A percentile compares a stretch with the other conserved stretches of the same genome.
Evolutionary conservation across 1,140 invertebrate genomes (phyloP).

Genomic region (Anastatus disparis): DNA sequence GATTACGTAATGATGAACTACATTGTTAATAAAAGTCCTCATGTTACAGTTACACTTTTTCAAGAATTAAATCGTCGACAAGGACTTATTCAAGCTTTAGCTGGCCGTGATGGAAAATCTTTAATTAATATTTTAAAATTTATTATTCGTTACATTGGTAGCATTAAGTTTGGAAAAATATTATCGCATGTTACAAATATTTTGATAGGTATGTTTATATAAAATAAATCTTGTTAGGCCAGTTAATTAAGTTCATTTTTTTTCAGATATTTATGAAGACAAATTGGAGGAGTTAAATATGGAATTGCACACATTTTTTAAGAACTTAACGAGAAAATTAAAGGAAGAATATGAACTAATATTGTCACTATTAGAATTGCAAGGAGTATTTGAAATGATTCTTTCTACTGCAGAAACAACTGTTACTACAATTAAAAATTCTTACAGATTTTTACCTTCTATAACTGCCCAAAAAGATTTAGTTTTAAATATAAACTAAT

Average conservation of each 20-base stretch:
- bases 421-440: conserved; percentile 53
- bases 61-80: conserved; percentile 85
- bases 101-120: conserved; percentile 74
- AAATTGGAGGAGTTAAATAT: conserved; percentile 68
- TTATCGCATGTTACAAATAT: conserved; percentile 79
- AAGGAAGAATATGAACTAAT: conserved; percentile 76
- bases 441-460: conserved; percentile 68
- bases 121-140: conserved; percentile 79
- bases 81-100: conserved; percentile 77
- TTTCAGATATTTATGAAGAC: conserved; percentile 74
- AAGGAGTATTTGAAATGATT: conserved; percentile 78
- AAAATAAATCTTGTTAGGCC: conserved; percentile 16
- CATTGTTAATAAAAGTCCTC: conserved; percentile 74
- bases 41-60: conserved; percentile 81
- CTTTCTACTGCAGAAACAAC: conserved; percentile 68
- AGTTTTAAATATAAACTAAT: conserved; percentile 69
- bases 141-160: conserved; percentile 80
- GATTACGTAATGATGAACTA: conserved; percentile 75
- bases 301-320: conserved; percentile 71
- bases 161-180: conserved; percentile 77
- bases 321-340: conserved; percentile 71
- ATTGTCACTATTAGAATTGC: conserved; percentile 70
- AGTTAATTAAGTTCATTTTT: neutral
- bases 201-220: conserved; percentile 71
- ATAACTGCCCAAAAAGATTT: conserved; percentile 71